Percentiles rank a stretch among this genome's conserved stretches.
Evolutionary conservation across 2,113 vertebrate genomes (phyloP).

Genomic region (Raja brachyura): DNA sequence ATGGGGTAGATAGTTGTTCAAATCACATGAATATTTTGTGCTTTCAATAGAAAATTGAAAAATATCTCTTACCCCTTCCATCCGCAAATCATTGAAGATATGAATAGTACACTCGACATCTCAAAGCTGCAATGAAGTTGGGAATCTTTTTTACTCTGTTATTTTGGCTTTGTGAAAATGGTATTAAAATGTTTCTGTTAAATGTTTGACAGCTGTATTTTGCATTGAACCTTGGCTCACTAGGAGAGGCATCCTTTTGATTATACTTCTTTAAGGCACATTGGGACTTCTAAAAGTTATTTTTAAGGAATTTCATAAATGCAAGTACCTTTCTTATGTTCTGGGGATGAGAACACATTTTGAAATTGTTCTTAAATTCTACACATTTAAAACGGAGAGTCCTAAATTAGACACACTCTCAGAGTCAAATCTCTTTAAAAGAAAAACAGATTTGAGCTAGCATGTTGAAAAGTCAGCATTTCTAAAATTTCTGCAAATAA

Average conservation of each 20-base stretch:
- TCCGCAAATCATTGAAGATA: not conserved
- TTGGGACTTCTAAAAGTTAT: not conserved
- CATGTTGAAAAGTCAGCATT: not conserved
- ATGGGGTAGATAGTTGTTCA: not conserved
- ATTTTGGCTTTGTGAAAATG: not conserved
- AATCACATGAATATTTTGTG: not conserved
- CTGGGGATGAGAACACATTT: not conserved
- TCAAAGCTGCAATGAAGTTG: not conserved
- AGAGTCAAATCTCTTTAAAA: not conserved
- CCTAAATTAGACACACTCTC: too few species aligned
- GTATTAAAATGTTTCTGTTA: not conserved
- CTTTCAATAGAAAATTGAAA: conserved; percentile 7
- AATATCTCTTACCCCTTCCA: not conserved
- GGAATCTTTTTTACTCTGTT: not conserved
- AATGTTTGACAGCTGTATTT: not conserved
- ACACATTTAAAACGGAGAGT: not conserved
- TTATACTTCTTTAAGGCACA: not conserved
- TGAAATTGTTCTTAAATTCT: not conserved
- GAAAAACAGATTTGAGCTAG: not conserved
- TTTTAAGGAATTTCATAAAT: not conserved
- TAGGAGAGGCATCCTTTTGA: not conserved
- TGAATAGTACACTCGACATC: not conserved
- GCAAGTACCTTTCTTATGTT: too few species aligned
- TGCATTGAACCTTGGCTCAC: not conserved
- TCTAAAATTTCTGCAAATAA: not conserved